Percentiles rank a stretch among this genome's conserved stretches.
Conservation (phyloP, 2,888 invertebrate species). For the Silvanus unidentatus region DNA sequence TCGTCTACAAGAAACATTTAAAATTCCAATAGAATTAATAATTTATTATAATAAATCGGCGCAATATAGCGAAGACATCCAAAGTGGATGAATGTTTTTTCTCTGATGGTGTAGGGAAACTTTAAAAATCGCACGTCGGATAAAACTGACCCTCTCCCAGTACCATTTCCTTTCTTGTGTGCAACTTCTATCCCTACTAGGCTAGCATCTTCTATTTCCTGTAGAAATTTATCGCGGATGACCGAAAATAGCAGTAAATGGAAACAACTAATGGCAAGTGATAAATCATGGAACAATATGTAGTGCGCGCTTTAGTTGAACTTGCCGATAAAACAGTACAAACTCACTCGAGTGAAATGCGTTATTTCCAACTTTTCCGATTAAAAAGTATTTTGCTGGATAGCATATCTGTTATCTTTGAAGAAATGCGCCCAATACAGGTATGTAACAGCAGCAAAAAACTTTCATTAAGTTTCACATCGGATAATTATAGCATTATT, state of each 20-base stretch:
- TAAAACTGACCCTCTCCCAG: too few relatives aligned
- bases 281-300: conserved; percentile 38
- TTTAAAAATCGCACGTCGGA: too few relatives aligned
- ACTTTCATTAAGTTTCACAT: background rate
- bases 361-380: conserved; percentile 30
- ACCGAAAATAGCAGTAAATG: conserved; percentile 32
- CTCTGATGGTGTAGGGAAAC: too few relatives aligned
- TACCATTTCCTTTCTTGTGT: too few relatives aligned
- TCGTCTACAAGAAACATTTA: too few relatives aligned
- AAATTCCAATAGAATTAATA: too few relatives aligned
- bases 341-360: conserved; percentile 29
- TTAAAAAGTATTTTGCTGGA: conserved; percentile 26
- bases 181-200: too few relatives aligned
- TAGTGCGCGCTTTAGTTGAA: conserved; percentile 24
- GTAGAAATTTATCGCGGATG: conserved; percentile 29
- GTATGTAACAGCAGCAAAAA: background rate
- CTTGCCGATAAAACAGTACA: conserved; percentile 30
- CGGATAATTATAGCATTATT: background rate
- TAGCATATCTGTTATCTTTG: conserved; percentile 21
- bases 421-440: background rate
- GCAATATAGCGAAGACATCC: too few relatives aligned
- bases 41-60: too few relatives aligned
- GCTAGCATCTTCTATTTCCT: conserved; percentile 20
- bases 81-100: too few relatives aligned
- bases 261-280: conserved; percentile 36